Base-by-base conservation (phyloP, 2,888 invertebrate genomes). In the Lepidonotus clava region DNA sequence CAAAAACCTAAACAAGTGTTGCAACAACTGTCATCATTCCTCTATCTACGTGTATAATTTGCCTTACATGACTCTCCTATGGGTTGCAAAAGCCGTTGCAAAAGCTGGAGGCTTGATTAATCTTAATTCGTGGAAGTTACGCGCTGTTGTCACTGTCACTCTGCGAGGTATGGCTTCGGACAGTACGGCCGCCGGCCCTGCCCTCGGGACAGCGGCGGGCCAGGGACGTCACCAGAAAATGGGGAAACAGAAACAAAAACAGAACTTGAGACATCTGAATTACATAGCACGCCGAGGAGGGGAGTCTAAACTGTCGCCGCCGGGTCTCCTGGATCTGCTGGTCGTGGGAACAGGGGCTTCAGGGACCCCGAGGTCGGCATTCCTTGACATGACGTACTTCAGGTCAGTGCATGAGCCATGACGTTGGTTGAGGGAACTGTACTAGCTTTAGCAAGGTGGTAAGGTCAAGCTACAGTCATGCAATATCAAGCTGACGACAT, bases 341-440 rank as follows among this genome's bases (percentile, higher is more conserved):
- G 88, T 87, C 1, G 56, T 89, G 51, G 89, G 88, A 24, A 88
- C 86, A 56, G 89, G 89, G 5, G 77, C 46, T 41, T 51, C 80
- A n/a, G 89, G 88, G 5, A 87, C 89, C 5, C 86, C 89, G 18
- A 86, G 71, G 41, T 56, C 86, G 32, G 76, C 87, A 24, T 53
- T 87, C 34, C 67, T 88, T 38, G 83, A 84, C 83, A 88, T 86
- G 86, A 76, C 85, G 41, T 85, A 88, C 66, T 87, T 84, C 85
- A 89, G 88, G 89, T 89, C 76, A 28, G 77, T 32, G n/a, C n/a
- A n/a, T n/a, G n/a, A n/a, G n/a, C n/a, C n/a, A n/a, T n/a, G n/a
- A n/a, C n/a, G n/a, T n/a, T n/a, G n/a, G n/a, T n/a, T n/a, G n/a
- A n/a, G n/a, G n/a, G n/a, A n/a, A n/a, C n/a, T n/a, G n/a, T n/a